Evolutionary conservation across 2,888 invertebrate genomes (phyloP).

Genomic region (Metopia argyrocephala): DNA sequence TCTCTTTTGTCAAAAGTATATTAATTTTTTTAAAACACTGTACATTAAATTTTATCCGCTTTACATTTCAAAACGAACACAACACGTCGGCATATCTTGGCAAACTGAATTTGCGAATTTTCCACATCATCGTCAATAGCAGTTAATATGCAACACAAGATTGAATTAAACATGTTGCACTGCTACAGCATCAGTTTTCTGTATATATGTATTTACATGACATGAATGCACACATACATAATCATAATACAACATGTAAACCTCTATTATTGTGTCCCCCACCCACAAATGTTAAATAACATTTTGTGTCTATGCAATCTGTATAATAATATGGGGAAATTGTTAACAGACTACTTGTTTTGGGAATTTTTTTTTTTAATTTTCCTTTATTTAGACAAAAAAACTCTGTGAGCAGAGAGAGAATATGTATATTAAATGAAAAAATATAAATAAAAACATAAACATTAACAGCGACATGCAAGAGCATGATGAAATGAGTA

Average conservation of each 20-base stretch:
- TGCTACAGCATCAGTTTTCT: conserved; percentile 64
- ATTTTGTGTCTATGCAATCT: neutral
- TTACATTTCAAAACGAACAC: conserved; percentile 32
- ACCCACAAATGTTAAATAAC: conserved; percentile 52
- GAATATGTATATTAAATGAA: neutral
- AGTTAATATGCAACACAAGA: no score
- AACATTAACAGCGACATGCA: neutral
- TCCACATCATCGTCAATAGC: conserved; percentile 70
- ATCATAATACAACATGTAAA: neutral
- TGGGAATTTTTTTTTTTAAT: conserved; percentile 42
- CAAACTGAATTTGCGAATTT: conserved; percentile 74
- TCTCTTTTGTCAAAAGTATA: conserved; percentile 16
- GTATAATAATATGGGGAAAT: conserved; percentile 23
- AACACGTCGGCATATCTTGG: conserved; percentile 65
- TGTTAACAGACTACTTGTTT: conserved; percentile 50
- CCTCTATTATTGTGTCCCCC: no score
- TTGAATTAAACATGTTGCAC: neutral
- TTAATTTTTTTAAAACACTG: conserved; percentile 25
- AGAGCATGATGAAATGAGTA: neutral
- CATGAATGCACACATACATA: neutral
- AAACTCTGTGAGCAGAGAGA: no score
- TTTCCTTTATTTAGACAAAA: neutral
- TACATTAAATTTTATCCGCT: conserved; percentile 31
- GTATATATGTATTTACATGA: conserved; percentile 42
- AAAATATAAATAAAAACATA: neutral